phyloP scores from a whole-genome alignment of 23 tunicate genomes.

The Phallusia fumigata region DNA sequence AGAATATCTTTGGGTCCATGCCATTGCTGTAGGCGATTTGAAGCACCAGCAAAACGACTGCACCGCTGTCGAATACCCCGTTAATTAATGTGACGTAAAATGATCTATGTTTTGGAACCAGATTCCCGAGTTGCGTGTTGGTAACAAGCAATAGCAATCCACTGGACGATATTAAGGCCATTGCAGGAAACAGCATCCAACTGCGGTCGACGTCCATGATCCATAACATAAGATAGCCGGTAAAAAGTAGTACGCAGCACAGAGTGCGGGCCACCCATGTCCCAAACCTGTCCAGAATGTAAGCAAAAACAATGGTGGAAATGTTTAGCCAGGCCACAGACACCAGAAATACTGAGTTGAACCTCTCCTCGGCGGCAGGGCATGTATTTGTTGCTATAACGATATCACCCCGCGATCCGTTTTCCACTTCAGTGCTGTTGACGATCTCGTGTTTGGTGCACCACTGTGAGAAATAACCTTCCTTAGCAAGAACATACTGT shows the following conservation, averaged over 20 bases:
- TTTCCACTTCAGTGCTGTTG: not conserved
- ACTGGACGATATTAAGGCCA: slow-evolving; percentile 3
- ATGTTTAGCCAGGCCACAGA: not conserved
- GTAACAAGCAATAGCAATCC: slow-evolving; percentile 20
- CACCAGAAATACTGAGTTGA: slow-evolving; percentile 20
- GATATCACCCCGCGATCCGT: not conserved
- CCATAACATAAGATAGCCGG: slow-evolving; percentile 7
- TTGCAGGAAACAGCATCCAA: slow-evolving; percentile 19
- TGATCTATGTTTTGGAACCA: not conserved
- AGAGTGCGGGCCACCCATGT: slow-evolving; percentile 29
- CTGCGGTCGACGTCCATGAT: not conserved
- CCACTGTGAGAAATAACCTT: not conserved
- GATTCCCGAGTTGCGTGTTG: slow-evolving; percentile 31
- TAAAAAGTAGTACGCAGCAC: not conserved
- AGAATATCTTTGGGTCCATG: not conserved
- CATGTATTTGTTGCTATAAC: not conserved
- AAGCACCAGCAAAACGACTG: slow-evolving; percentile 23
- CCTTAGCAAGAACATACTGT: not conserved
- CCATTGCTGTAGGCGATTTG: slow-evolving; percentile 14
- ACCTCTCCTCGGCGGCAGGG: not conserved
- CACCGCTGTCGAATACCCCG: slow-evolving; percentile 32
- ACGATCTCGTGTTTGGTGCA: not conserved
- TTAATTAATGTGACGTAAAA: not conserved
- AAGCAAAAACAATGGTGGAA: slow-evolving; percentile 12
- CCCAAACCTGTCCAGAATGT: slow-evolving; percentile 18